Conservation (phyloP, 2,113 vertebrate species). For the Sinocyclocheilus grahami region DNA sequence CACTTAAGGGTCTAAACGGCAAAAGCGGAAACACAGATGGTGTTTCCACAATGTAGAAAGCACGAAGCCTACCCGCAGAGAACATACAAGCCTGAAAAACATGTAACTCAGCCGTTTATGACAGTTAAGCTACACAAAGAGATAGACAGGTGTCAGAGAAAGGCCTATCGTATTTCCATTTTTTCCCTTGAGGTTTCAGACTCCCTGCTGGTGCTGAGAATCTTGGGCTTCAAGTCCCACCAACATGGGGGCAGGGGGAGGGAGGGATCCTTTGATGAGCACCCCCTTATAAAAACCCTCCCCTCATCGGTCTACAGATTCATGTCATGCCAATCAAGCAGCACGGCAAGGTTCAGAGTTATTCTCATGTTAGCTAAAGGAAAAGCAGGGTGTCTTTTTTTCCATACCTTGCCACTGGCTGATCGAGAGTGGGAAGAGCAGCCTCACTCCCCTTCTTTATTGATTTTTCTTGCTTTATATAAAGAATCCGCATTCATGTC, state of each 20-base stretch:
- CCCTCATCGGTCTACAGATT: constrained; percentile 45
- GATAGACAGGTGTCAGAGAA: constrained; percentile 34
- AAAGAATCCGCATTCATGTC: background rate
- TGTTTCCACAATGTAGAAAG: constrained; percentile 56
- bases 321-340: constrained; percentile 69
- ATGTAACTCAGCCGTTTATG: constrained; percentile 38
- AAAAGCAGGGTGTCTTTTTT: constrained; percentile 64
- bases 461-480: constrained; percentile 5
- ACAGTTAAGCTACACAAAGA: constrained; percentile 55
- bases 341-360: constrained; percentile 72
- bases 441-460: background rate
- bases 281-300: constrained; percentile 57
- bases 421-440: background rate
- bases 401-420: constrained; percentile 32
- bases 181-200: constrained; percentile 64
- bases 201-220: constrained; percentile 64
- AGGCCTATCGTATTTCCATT: constrained; percentile 74
- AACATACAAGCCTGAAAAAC: background rate
- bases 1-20: constrained; percentile 46
- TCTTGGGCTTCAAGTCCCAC: constrained; percentile 68
- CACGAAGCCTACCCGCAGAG: background rate
- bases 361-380: constrained; percentile 67
- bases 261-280: constrained; percentile 46
- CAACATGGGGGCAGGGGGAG: constrained; percentile 44
- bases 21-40: constrained; percentile 73